phyloP scores from a whole-genome alignment of 2,113 vertebrate genomes.

The Eolophus roseicapilla region DNA sequence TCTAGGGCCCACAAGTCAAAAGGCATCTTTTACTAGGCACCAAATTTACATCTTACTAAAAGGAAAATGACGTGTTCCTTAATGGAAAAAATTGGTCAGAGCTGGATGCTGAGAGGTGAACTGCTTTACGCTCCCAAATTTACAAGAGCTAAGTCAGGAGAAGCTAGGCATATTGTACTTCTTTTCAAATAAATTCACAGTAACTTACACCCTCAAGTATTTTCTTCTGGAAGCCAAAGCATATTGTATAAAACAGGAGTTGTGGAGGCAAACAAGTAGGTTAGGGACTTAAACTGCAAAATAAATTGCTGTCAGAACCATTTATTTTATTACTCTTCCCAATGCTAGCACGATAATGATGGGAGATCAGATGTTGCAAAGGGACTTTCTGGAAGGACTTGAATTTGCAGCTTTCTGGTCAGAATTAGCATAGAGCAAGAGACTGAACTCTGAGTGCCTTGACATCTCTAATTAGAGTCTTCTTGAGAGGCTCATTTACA shows the following conservation, averaged over 20 bases:
- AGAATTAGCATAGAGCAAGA: background rate
- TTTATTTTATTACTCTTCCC: background rate
- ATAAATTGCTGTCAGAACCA: background rate
- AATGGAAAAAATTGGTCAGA: background rate
- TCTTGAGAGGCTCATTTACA: constrained; percentile 18
- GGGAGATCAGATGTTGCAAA: background rate
- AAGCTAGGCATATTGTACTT: background rate
- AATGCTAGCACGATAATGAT: background rate
- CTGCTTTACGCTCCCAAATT: background rate
- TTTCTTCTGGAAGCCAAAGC: background rate
- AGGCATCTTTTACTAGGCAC: background rate
- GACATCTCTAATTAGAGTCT: background rate
- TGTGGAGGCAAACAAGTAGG: background rate
- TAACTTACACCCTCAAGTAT: background rate
- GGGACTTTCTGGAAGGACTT: background rate
- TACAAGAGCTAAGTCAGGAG: background rate
- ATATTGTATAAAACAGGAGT: background rate
- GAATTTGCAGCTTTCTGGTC: background rate
- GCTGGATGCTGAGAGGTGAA: background rate
- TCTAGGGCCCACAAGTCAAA: background rate
- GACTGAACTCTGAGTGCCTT: background rate
- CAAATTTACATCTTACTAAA: background rate
- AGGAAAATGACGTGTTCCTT: background rate
- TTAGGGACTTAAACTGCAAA: background rate
- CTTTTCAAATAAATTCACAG: background rate